Evolutionary conservation across 2,888 invertebrate species (phyloP), one percentile per base, ranked within the genome.

Genomic region (Tanytarsus gracilentus): DNA sequence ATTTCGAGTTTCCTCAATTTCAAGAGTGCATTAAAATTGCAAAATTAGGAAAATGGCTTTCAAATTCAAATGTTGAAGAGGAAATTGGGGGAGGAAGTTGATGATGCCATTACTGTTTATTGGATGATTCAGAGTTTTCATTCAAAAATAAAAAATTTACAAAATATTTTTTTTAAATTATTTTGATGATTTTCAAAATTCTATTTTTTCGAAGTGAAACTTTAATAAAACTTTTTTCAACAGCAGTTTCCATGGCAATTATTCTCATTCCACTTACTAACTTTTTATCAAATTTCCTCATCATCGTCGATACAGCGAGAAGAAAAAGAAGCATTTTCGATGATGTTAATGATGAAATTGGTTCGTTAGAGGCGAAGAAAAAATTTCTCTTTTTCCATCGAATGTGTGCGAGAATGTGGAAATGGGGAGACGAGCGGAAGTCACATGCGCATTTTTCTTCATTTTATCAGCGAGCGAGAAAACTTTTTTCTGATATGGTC

Each of bases 291-390:
- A 30, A 51, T 29, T 33, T 27, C 33, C 23, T 21, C 25, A 2
- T 16, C 14, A 9, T 40, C 40, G 14, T 11, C 23, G 33, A 33
- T 55, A 14, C 11, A 21, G 7, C 26, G 23, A 18, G 7, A 7
- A 16, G n/a, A 14, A 14, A 50, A 27, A 26, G 26, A 51, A 51
- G n/a, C 14, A n/a, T 14, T 30, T 58, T 30, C 48, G 21, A 48
- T 48, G 58, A 16, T 58, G 44, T 30, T 48, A 58, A 58, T 58
- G 48, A 58, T 58, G 27, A 58, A 58, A 58, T 58, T 58, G 58
- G 58, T 58, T 58, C 30, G 58, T 58, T 58, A 58, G 58, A 48
- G 33, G 6, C n/a, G 25, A 11, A 11, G 16, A 26, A 23, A n/a
- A 49, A 11, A 39, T 51, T 51, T 27, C n/a, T 29, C n/a, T 16